Conservation (phyloP, 1,140 invertebrate species). For the Chlorops oryzae region DNA sequence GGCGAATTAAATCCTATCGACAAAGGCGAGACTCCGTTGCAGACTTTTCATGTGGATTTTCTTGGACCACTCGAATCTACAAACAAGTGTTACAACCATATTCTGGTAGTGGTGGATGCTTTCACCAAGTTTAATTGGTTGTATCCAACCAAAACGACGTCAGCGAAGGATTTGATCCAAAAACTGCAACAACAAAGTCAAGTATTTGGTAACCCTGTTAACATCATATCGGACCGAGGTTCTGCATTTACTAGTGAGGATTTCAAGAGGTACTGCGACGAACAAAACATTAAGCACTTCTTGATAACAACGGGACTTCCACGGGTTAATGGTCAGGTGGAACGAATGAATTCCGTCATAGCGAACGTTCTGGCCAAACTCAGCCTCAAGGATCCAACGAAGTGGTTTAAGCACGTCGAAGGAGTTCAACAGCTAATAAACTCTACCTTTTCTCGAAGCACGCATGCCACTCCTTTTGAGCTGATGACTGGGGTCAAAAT, state of each 20-base stretch:
- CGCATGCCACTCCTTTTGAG: slow-evolving; percentile 8
- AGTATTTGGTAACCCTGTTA: no score
- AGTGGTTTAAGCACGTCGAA: slow-evolving; percentile 9
- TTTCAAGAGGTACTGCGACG: no score
- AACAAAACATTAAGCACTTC: no score
- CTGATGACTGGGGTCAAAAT: slow-evolving; percentile 9
- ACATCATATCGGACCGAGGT: slow-evolving; percentile 15
- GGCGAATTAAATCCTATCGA: slow-evolving; percentile 34
- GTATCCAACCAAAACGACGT: slow-evolving; percentile 37
- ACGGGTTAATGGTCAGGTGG: no score
- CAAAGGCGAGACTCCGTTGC: slow-evolving; percentile 28
- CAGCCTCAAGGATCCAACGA: not conserved
- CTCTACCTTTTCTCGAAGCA: slow-evolving; percentile 4
- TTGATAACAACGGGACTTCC: no score
- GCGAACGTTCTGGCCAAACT: slow-evolving; percentile 11
- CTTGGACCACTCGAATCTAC: slow-evolving; percentile 28
- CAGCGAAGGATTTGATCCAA: slow-evolving; percentile 26
- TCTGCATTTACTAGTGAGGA: no score
- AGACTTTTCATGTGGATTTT: slow-evolving; percentile 18
- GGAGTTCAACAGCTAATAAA: slow-evolving; percentile 12
- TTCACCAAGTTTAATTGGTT: slow-evolving; percentile 34
- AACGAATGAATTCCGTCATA: slow-evolving; percentile 20
- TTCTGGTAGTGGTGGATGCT: slow-evolving; percentile 28
- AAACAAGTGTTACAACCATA: slow-evolving; percentile 31
- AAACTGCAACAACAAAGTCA: no score